phyloP scores from a whole-genome alignment of 2,797 vertebrate genomes.

The Mus caroli region DNA sequence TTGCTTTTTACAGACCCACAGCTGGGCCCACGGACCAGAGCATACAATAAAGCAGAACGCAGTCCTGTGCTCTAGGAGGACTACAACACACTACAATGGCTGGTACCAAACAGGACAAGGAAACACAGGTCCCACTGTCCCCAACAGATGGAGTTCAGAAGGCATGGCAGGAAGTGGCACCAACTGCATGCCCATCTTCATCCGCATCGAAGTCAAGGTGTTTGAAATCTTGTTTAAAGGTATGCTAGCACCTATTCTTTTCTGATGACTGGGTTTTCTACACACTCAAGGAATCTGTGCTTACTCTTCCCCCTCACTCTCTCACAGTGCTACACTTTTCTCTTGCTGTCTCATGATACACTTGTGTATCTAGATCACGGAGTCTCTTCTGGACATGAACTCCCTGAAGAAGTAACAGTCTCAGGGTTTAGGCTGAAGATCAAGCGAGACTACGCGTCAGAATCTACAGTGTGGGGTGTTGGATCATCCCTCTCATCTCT shows the following conservation, averaged over 20 bases:
- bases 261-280: not conserved
- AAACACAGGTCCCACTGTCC: not conserved
- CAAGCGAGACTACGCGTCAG: not conserved
- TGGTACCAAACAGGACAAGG: not conserved
- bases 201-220: not conserved
- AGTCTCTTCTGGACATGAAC: not conserved
- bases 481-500: not conserved
- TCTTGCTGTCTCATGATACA: not conserved
- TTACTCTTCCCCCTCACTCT: not conserved
- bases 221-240: not conserved
- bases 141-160: not conserved
- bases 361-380: not conserved
- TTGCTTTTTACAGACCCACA: not conserved
- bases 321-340: too few species aligned
- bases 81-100: not conserved
- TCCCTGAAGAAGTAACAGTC: not conserved
- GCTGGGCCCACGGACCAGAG: not conserved
- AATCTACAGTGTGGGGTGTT: not conserved
- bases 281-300: not conserved
- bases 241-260: not conserved
- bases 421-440: not conserved
- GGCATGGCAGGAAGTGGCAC: not conserved
- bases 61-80: not conserved
- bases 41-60: not conserved
- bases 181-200: not conserved